Evolutionary conservation across 2,113 vertebrate species (phyloP).

Genomic region (Mus musculus): GRCm39 chr2:72360501-72361000

Average conservation of each 20-base stretch:
- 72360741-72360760: neutral
- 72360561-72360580: neutral
- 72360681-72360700: conserved; percentile 18
- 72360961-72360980: neutral
- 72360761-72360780: neutral
- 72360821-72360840: neutral
- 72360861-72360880: neutral
- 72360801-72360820: neutral
- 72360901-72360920: neutral
- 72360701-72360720: conserved; percentile 75
- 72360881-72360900: neutral
- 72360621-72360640: neutral
- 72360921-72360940: neutral
- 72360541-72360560: neutral
- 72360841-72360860: neutral
- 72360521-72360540: neutral
- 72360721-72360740: conserved; percentile 69
- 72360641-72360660: neutral
- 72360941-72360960: neutral
- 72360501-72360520: neutral
- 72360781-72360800: neutral
- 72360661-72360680: neutral
- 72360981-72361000: neutral
- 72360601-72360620: neutral
- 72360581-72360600: neutral